A percentile compares a stretch with the other conserved stretches of the same genome.
phyloP scores from a whole-genome alignment of 2,113 vertebrate genomes.

The Dinomys branickii region DNA sequence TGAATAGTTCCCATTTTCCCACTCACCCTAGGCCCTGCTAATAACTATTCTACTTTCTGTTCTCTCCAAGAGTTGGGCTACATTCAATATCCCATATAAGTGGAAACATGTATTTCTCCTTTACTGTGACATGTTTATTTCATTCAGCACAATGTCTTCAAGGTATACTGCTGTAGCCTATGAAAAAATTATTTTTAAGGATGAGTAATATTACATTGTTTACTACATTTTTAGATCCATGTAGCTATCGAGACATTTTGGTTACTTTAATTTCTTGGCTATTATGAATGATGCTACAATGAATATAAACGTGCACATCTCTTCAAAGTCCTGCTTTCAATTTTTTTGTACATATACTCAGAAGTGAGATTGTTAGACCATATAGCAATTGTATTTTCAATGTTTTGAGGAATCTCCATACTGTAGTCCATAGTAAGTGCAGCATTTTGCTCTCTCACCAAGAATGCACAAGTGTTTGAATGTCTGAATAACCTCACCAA shows the following conservation, averaged over 20 bases:
- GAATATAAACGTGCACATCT: neutral
- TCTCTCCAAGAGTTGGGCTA: neutral
- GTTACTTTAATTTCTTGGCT: neutral
- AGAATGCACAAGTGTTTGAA: too few relatives aligned
- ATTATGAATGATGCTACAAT: neutral
- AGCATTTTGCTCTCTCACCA: too few relatives aligned
- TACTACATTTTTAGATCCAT: neutral
- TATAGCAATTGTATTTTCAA: neutral
- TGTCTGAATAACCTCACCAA: too few relatives aligned
- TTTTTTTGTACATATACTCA: neutral
- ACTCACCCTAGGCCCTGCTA: neutral
- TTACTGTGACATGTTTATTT: neutral
- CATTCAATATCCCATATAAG: neutral
- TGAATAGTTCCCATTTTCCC: neutral
- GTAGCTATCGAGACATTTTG: neutral
- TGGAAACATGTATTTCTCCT: neutral
- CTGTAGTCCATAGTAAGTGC: too few relatives aligned
- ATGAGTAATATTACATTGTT: neutral
- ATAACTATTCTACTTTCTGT: neutral
- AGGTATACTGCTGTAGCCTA: neutral
- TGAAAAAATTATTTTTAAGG: neutral
- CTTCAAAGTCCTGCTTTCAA: neutral
- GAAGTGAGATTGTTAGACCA: neutral
- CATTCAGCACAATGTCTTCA: neutral
- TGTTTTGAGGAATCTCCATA: too few relatives aligned